A percentile compares a stretch with the other conserved stretches of the same genome.
Evolutionary conservation across 1,140 invertebrate genomes (phyloP).

Genomic region (Lineus longissimus): DNA sequence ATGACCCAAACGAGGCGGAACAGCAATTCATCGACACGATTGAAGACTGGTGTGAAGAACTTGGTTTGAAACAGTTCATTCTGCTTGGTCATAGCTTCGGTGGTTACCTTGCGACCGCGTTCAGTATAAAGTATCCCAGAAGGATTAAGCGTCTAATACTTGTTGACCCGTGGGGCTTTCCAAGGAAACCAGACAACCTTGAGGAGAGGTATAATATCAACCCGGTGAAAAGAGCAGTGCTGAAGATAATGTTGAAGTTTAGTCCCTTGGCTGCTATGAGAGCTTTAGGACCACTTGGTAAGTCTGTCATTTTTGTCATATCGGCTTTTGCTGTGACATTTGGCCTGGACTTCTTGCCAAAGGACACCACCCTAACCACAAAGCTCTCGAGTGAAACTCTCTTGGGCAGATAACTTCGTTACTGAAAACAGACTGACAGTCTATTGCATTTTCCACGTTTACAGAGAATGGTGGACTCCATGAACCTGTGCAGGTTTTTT

Average conservation of each 20-base stretch:
- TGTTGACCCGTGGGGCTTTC: slow-evolving; percentile 97
- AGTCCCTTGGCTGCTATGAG: slow-evolving; percentile 89
- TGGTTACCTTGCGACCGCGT: slow-evolving; percentile 86
- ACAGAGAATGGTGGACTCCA: too few relatives aligned
- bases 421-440: too few relatives aligned
- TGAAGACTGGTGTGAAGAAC: slow-evolving; percentile 88
- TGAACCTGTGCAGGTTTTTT: too few relatives aligned
- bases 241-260: slow-evolving; percentile 68
- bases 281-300: slow-evolving; percentile 82
- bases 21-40: slow-evolving; percentile 84
- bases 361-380: too few relatives aligned
- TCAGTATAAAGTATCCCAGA: slow-evolving; percentile 64
- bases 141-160: slow-evolving; percentile 85
- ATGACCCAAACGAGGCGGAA: slow-evolving; percentile 78
- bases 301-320: slow-evolving; percentile 25
- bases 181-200: slow-evolving; percentile 65
- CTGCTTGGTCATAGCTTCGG: slow-evolving; percentile 93
- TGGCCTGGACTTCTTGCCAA: too few relatives aligned
- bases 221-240: slow-evolving; percentile 40
- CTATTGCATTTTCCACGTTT: too few relatives aligned
- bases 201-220: slow-evolving; percentile 47
- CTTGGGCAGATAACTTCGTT: too few relatives aligned
- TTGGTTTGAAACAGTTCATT: slow-evolving; percentile 84
- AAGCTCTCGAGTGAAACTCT: too few relatives aligned
- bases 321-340: neutral